Conservation (phyloP, 2,888 invertebrate species). For the Bhutanitis thaidina region DNA sequence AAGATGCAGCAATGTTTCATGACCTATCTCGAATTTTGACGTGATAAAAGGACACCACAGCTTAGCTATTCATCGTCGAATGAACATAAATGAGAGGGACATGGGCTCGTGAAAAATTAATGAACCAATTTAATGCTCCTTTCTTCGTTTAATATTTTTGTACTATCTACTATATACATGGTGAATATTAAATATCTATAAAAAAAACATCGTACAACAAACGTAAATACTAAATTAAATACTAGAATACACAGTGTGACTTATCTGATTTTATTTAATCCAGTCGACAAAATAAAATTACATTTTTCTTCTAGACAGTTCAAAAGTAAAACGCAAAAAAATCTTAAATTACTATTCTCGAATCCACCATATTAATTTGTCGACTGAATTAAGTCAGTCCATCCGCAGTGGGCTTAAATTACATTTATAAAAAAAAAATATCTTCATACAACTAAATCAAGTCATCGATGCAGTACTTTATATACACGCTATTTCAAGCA, state of each 20-base stretch:
- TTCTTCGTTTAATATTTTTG: slow-evolving; percentile 74
- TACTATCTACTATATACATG: slow-evolving; percentile 77
- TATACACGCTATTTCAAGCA: not conserved
- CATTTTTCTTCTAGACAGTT: no score
- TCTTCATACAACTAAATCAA: not conserved
- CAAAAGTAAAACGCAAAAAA: no score
- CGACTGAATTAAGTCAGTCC: not conserved
- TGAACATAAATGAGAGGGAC: no score
- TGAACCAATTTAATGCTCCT: slow-evolving; percentile 9
- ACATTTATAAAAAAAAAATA: not conserved
- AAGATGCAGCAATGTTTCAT: no score
- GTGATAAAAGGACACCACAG: no score
- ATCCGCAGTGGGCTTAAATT: slow-evolving; percentile 9
- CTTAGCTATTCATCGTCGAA: no score
- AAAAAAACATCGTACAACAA: slow-evolving; percentile 67
- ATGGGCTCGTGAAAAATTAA: no score
- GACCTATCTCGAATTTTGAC: no score
- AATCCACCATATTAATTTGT: no score
- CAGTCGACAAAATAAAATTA: no score
- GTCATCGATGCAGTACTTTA: not conserved
- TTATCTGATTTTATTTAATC: no score
- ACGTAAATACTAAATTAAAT: slow-evolving; percentile 53
- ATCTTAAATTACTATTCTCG: no score
- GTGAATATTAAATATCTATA: slow-evolving; percentile 71
- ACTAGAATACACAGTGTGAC: slow-evolving; percentile 35